Evolutionary conservation across 1,140 invertebrate species (phyloP), one percentile per base, ranked within the genome.

Genomic region (Brachionus sp.): DNA sequence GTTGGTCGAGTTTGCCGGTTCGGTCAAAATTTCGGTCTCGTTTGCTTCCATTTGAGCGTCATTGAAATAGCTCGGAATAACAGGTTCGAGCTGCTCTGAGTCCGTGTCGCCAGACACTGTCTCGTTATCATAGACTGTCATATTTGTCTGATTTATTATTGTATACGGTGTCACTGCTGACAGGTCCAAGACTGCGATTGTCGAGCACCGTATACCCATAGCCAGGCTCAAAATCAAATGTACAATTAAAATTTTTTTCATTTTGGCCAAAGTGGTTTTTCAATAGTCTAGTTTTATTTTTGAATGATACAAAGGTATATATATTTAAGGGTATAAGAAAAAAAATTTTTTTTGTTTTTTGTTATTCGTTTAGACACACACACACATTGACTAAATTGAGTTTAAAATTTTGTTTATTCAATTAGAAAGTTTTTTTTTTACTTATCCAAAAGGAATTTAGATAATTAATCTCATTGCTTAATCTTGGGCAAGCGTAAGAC

Each of bases 401-500:
- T 57, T 23, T 57, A 25, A 57, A 70, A 42, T 70, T 39, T 70
- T 70, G 66, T 70, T 70, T 70, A 70, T 70, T 70, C 66, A 70
- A 70, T 70, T 70, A 70, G 64, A 33, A 37, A 66, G 35, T 19
- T 75, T 75, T 75, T 73, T 42, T 75, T 75, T 75, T 75, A 5
- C 12, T 35, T 35, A 25, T 35, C 12, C 19, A 70, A 39, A 70
- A 39, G 37, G 35, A 70, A 70, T 70, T 70, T 70, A 39, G 66
- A 35, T 16, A 44, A 44, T 75, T 75, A 75, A 75, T 19, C 70
- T 75, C 25, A 44, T 75, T 75, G 16, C 25, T 25, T 75, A 46
- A 70, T 75, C 70, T 75, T 46, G 44, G 16, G 19, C 39, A 46
- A 75, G 10, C 37, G 23, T 46, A 46, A n/a, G 37, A 73, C 7